A percentile compares a stretch with the other conserved stretches of the same genome.
Conservation (phyloP, 2,888 invertebrate genomes). For the Pemphredon lugubris region DNA sequence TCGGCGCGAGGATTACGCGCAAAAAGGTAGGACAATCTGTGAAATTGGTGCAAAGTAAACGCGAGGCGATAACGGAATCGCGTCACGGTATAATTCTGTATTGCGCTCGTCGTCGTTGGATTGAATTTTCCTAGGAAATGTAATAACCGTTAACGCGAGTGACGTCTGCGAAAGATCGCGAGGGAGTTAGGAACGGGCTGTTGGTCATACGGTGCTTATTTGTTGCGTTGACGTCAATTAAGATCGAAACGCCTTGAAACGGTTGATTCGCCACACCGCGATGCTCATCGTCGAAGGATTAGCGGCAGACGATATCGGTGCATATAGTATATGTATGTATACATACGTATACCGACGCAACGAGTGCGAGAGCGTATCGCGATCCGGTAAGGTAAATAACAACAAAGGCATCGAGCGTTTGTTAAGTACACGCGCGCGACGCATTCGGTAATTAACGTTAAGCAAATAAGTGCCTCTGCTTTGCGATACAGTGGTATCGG, state of each 20-base stretch:
- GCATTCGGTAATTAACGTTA: too few relatives aligned
- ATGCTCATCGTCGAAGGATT: conserved; percentile 25
- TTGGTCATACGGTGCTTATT: conserved; percentile 36
- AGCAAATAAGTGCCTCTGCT: too few relatives aligned
- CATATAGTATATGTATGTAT: too few relatives aligned
- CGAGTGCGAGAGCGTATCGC: neutral
- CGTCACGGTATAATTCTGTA: neutral
- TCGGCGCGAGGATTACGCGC: conserved; percentile 2
- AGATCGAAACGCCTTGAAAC: conserved; percentile 43
- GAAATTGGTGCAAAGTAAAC: too few relatives aligned
- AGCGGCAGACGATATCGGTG: neutral
- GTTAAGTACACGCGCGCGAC: too few relatives aligned
- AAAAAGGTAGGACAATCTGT: conserved; percentile 11
- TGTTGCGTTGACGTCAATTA: conserved; percentile 44
- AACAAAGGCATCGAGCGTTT: conserved; percentile 17
- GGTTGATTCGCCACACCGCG: conserved; percentile 28
- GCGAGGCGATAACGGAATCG: too few relatives aligned
- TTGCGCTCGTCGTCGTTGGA: neutral
- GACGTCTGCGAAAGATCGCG: conserved; percentile 1
- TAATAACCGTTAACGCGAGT: conserved; percentile 5
- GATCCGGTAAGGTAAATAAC: conserved; percentile 22
- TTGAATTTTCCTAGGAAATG: neutral
- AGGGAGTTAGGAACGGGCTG: conserved; percentile 14
- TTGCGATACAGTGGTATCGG: too few relatives aligned
- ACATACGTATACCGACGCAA: conserved; percentile 1